Percentiles rank a stretch among this genome's conserved stretches.
Evolutionary conservation across 2,113 vertebrate genomes (phyloP).

Genomic region (Pimephales promelas): DNA sequence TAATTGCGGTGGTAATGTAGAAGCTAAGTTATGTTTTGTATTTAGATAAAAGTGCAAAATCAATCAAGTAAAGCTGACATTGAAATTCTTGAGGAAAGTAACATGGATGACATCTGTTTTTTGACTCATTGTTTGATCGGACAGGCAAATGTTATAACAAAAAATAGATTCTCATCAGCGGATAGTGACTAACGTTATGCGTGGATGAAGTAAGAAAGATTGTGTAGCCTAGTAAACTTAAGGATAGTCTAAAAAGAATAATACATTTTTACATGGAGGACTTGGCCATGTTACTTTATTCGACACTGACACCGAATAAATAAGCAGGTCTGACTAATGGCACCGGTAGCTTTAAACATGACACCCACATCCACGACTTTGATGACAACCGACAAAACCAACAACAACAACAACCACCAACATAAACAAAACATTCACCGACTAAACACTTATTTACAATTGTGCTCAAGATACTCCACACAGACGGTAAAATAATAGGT

Average conservation of each 20-base stretch:
- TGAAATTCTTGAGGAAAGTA: neutral
- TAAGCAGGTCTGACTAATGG: no score
- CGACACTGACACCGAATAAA: no score
- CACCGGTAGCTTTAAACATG: no score
- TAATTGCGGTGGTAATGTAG: conserved; percentile 1
- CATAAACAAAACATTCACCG: no score
- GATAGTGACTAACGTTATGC: neutral
- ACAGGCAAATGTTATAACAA: neutral
- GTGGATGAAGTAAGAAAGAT: neutral
- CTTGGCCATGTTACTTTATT: neutral
- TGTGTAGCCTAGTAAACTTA: neutral
- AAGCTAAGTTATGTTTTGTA: neutral
- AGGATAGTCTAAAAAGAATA: neutral
- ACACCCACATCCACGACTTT: no score
- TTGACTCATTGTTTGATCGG: neutral
- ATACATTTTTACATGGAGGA: neutral
- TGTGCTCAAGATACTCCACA: no score
- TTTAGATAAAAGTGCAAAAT: neutral
- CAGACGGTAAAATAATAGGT: no score
- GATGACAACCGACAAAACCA: no score
- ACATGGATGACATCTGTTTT: neutral
- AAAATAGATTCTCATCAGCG: neutral
- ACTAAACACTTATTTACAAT: no score
- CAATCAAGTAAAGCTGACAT: conserved; percentile 9
- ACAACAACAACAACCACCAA: no score